Conservation (phyloP, 2,888 invertebrate genomes). For the Melanostoma scalare region DNA sequence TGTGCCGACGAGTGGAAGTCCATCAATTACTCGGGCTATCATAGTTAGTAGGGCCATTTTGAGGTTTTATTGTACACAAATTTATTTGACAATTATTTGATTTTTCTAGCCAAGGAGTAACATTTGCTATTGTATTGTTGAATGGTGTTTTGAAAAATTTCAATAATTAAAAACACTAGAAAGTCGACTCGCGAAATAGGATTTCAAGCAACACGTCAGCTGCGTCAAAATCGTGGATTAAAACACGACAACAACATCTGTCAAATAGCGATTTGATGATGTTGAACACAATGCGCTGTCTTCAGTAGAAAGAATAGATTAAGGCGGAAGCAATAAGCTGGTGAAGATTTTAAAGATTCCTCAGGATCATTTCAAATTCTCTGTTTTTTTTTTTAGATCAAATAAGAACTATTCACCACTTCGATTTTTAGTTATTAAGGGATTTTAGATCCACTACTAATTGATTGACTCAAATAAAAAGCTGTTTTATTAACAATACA, state of each 20-base stretch:
- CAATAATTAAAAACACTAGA: slow-evolving; percentile 33
- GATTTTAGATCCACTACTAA: too few species aligned
- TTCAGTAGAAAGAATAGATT: neutral
- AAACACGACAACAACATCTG: slow-evolving; percentile 70
- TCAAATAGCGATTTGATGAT: slow-evolving; percentile 4
- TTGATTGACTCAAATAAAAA: too few species aligned
- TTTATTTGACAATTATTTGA: slow-evolving; percentile 30
- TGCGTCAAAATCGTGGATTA: slow-evolving; percentile 71
- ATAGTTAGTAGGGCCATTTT: slow-evolving; percentile 98
- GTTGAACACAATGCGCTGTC: slow-evolving; percentile 10
- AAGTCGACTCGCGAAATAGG: slow-evolving; percentile 8
- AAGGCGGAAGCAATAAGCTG: slow-evolving; percentile 6
- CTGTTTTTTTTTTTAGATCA: too few species aligned
- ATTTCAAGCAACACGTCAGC: slow-evolving; percentile 76
- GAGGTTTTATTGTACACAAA: slow-evolving; percentile 11
- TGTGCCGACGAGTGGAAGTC: slow-evolving; percentile 96
- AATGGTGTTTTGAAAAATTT: slow-evolving; percentile 14
- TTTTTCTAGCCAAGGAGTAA: slow-evolving; percentile 9
- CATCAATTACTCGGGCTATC: slow-evolving; percentile 97
- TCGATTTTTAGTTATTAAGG: too few species aligned
- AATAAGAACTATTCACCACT: too few species aligned
- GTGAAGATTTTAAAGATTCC: too few species aligned
- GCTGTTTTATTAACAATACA: too few species aligned
- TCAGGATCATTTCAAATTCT: too few species aligned
- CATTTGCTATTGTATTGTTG: slow-evolving; percentile 39